These are phyloP conservation scores for Oxytorus armatus DNA, from an alignment of 2,888 invertebrate genomes.

Conservation along the genomic window DNA sequence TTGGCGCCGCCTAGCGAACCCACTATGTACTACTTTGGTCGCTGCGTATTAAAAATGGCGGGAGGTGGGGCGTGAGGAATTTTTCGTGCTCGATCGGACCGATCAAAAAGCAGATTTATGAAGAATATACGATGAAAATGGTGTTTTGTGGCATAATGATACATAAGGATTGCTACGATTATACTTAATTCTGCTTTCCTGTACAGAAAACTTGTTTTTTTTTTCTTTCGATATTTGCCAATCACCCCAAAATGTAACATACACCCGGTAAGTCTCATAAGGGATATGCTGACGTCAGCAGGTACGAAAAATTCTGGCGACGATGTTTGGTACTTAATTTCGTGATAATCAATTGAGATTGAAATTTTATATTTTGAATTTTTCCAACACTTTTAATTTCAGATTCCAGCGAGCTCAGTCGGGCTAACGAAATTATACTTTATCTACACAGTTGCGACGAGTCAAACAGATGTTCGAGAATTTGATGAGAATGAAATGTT, in stretches of 20 bases:
- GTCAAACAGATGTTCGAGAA: too few relatives aligned
- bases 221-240: background rate
- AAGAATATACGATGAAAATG: background rate
- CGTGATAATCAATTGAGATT: too few relatives aligned
- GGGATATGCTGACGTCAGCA: too few relatives aligned
- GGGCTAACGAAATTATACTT: constrained; percentile 6
- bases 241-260: background rate
- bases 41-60: background rate
- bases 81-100: constrained; percentile 16
- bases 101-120: background rate
- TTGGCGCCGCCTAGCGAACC: constrained; percentile 47
- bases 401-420: background rate
- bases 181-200: background rate
- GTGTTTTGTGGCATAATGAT: background rate
- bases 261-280: too few relatives aligned
- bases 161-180: background rate
- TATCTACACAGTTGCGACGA: too few relatives aligned
- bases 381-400: too few relatives aligned
- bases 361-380: too few relatives aligned
- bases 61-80: background rate
- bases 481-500: too few relatives aligned
- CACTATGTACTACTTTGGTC: constrained; percentile 45
- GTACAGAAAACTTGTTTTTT: background rate
- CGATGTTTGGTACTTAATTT: too few relatives aligned
- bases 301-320: too few relatives aligned